A percentile compares a stretch with the other conserved stretches of the same genome.
Evolutionary conservation across 2,797 vertebrate species (phyloP).

Genomic region (Prionace glauca): DNA sequence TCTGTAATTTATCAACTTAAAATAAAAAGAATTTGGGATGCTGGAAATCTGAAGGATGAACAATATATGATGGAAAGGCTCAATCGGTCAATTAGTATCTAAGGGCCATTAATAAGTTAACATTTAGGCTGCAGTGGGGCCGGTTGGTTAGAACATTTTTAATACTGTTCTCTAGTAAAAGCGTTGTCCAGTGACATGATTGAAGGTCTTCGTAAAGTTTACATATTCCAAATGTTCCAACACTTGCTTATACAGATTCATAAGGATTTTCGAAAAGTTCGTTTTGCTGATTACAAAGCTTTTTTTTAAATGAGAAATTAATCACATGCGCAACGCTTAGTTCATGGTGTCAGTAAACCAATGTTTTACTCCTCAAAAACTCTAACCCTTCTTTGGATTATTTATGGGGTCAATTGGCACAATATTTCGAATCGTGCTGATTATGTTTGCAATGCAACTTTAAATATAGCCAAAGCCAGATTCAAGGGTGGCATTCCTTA

Average conservation of each 20-base stretch:
- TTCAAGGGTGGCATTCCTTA: too few species aligned
- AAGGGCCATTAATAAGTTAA: background rate
- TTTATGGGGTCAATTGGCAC: background rate
- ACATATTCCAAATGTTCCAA: background rate
- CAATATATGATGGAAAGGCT: background rate
- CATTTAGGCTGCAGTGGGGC: background rate
- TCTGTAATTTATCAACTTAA: background rate
- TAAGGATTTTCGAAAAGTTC: background rate
- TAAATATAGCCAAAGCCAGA: too few species aligned
- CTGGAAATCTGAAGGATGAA: background rate
- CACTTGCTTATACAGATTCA: background rate
- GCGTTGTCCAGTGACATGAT: background rate
- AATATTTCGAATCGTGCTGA: background rate
- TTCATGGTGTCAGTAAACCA: background rate
- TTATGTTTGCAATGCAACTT: background rate
- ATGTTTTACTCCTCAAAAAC: background rate
- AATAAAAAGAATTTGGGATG: background rate
- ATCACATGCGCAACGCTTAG: background rate
- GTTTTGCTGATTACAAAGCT: background rate
- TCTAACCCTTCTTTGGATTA: background rate
- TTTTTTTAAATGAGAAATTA: background rate
- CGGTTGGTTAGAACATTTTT: background rate
- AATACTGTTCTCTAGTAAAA: background rate
- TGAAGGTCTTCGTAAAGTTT: background rate
- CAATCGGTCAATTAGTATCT: background rate